These are phyloP conservation scores for Atractosteus spatula DNA, from an alignment of 2,113 vertebrate species.

Conservation along the genomic window DNA sequence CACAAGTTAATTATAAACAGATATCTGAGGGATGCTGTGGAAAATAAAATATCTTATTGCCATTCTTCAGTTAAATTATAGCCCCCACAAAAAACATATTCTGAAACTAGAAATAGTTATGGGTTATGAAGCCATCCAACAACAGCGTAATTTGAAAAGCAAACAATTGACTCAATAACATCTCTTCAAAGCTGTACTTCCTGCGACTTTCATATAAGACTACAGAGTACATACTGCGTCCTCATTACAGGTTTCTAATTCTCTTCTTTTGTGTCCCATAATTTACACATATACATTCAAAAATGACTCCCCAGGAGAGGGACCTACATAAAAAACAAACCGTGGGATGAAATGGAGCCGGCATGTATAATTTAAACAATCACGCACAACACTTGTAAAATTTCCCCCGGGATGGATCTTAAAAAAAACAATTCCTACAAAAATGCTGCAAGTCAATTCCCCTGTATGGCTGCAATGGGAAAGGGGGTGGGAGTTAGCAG, in stretches of 20 bases:
- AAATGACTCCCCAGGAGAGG: not conserved
- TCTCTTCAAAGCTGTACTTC: too few species aligned
- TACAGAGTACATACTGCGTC: not conserved
- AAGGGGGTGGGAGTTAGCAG: not conserved
- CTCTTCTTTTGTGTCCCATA: not conserved
- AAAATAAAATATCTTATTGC: too few species aligned
- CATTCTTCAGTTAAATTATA: too few species aligned
- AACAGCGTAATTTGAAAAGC: not conserved
- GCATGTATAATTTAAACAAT: not conserved
- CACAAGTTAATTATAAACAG: too few species aligned
- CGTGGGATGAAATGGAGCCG: not conserved
- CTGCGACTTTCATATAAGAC: too few species aligned
- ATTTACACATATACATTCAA: not conserved
- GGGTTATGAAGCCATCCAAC: not conserved
- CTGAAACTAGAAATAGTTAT: conserved; percentile 15
- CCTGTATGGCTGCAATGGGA: too few species aligned
- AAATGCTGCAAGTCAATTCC: not conserved
- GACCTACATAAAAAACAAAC: not conserved
- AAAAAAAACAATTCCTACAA: not conserved
- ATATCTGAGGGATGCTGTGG: too few species aligned
- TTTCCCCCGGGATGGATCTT: not conserved
- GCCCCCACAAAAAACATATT: conserved; percentile 7
- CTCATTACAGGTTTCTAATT: not conserved
- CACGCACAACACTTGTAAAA: not conserved
- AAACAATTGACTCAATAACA: too few species aligned